Percentiles rank a stretch among this genome's conserved stretches.
These are phyloP conservation scores for Ptilorrhoa leucosticta DNA, from an alignment of 2,113 vertebrate genomes.

Conservation along the genomic window DNA sequence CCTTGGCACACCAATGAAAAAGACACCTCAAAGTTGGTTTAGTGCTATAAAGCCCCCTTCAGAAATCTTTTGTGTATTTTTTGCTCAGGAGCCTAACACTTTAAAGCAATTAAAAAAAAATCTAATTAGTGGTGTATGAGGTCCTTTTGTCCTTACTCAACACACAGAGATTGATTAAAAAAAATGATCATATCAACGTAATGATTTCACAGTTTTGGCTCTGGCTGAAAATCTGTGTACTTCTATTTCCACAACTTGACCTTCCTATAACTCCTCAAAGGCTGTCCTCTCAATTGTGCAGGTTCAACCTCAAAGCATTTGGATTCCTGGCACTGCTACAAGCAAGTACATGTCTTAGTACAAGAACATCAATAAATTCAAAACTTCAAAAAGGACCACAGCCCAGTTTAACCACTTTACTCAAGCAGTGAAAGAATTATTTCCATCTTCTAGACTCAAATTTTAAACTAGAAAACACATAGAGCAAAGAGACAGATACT, in stretches of 20 bases:
- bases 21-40: neutral
- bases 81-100: neutral
- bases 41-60: neutral
- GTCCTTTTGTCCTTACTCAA: slow-evolving; percentile 28
- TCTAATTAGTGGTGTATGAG: slow-evolving; percentile 3
- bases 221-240: neutral
- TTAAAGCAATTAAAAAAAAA: neutral
- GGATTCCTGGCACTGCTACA: neutral
- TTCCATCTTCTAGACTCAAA: neutral
- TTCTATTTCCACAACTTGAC: neutral
- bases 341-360: neutral
- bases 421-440: neutral
- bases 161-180: neutral
- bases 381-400: neutral
- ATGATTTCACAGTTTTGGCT: neutral
- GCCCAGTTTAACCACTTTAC: neutral
- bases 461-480: neutral
- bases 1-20: neutral
- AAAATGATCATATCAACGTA: neutral
- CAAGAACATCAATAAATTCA: neutral
- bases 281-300: neutral
- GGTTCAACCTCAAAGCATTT: neutral
- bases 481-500: neutral
- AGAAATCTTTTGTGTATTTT: neutral
- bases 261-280: neutral